These are phyloP conservation scores for Scomber colias DNA, from an alignment of 2,113 vertebrate species.

Conservation along the genomic window DNA sequence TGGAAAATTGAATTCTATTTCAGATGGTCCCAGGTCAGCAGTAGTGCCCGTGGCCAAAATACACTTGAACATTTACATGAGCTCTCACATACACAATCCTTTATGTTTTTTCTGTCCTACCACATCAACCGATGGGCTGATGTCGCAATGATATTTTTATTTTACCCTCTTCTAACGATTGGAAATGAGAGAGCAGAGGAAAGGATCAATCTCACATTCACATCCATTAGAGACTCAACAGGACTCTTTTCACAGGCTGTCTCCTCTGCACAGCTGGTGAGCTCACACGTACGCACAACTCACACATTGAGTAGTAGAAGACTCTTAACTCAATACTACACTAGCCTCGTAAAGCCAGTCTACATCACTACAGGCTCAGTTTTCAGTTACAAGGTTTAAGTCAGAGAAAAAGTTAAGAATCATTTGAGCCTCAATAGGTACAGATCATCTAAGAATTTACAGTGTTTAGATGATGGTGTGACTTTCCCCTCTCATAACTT, in stretches of 20 bases:
- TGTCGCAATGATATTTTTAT: conserved; percentile 28
- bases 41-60: conserved; percentile 60
- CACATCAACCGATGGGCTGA: conserved; percentile 10
- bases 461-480: no score
- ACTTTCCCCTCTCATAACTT: not conserved
- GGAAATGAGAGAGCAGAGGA: conserved; percentile 41
- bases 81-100: conserved; percentile 30
- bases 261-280: conserved; percentile 51
- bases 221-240: conserved; percentile 66
- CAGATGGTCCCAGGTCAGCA: conserved; percentile 71
- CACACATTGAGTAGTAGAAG: conserved; percentile 12
- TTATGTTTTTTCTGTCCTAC: conserved; percentile 38
- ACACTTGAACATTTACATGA: conserved; percentile 39
- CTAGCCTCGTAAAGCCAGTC: not conserved
- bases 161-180: conserved; percentile 16
- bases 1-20: conserved; percentile 74
- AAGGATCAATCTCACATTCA: conserved; percentile 54
- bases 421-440: not conserved
- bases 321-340: conserved; percentile 29
- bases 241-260: conserved; percentile 58
- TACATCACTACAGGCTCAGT: not conserved
- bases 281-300: conserved; percentile 10
- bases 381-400: conserved; percentile 20
- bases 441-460: not conserved
- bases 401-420: conserved; percentile 2